Percentiles rank a stretch among this genome's conserved stretches.
Conservation (phyloP, 2,888 invertebrate species). For the Hyalella azteca region DNA sequence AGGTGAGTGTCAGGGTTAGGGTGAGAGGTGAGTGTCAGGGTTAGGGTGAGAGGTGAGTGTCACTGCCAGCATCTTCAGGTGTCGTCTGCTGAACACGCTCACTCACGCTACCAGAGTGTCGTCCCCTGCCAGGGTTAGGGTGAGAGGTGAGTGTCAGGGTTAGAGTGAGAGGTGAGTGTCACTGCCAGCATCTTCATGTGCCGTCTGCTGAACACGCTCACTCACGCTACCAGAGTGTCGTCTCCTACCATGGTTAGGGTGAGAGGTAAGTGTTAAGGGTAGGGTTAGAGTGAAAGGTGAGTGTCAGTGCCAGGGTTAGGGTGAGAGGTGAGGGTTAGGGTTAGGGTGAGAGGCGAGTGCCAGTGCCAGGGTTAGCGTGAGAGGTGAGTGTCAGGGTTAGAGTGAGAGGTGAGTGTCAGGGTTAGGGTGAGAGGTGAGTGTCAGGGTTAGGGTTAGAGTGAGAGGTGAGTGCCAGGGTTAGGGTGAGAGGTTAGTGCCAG, state of each 20-base stretch:
- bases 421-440: too few species aligned
- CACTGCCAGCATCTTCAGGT: conserved; percentile 39
- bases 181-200: conserved; percentile 41
- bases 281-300: too few species aligned
- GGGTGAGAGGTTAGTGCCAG: too few species aligned
- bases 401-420: too few species aligned
- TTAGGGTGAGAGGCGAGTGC: too few species aligned
- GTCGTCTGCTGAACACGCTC: conserved; percentile 35
- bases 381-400: neutral
- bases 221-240: conserved; percentile 31
- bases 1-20: neutral
- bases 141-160: neutral
- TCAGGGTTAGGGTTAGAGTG: too few species aligned
- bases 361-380: neutral
- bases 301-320: too few species aligned
- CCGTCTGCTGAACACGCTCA: conserved; percentile 44
- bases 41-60: neutral
- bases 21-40: neutral
- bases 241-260: neutral
- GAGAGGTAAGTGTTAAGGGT: neutral
- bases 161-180: conserved; percentile 24
- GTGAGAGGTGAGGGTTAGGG: too few species aligned
- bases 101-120: neutral
- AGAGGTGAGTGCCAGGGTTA: too few species aligned
- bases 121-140: neutral